Conservation (phyloP, 37 sponge, comb jelly and placozoan genomes). For the Eunapius fragilis region DNA sequence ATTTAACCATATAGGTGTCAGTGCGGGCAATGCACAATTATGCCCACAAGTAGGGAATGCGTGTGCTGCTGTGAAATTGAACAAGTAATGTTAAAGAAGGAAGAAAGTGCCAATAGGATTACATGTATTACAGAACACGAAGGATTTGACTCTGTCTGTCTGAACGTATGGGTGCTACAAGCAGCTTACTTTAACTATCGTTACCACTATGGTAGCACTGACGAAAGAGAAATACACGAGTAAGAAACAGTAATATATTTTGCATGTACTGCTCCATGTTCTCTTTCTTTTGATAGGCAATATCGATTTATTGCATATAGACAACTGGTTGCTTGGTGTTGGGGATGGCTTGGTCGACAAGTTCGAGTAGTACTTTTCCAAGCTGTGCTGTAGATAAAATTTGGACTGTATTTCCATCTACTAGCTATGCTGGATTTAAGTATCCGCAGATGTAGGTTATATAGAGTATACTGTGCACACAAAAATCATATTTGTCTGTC, state of each 20-base stretch:
- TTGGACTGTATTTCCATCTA: conserved; percentile 7
- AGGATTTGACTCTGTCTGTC: conserved; percentile 55
- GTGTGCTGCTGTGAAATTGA: conserved; percentile 42
- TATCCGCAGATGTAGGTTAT: conserved; percentile 3
- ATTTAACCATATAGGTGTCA: conserved; percentile 21
- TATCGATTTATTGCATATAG: conserved; percentile 25
- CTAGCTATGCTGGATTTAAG: conserved; percentile 34
- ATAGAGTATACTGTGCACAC: conserved; percentile 6
- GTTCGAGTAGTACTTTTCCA: conserved; percentile 5
- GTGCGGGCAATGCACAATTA: conserved; percentile 33
- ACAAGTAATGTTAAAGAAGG: conserved; percentile 9
- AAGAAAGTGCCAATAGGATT: not conserved
- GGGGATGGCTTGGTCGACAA: conserved; percentile 39
- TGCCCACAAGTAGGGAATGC: conserved; percentile 34
- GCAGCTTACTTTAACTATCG: conserved; percentile 43
- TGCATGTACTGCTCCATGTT: not conserved
- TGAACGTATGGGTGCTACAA: conserved; percentile 57
- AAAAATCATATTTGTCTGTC: not conserved
- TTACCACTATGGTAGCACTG: conserved; percentile 26
- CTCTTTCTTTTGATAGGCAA: not conserved
- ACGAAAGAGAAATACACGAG: not conserved
- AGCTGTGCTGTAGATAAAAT: conserved; percentile 4
- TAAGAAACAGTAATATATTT: not conserved
- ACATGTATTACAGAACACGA: conserved; percentile 47
- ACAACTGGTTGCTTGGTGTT: conserved; percentile 33